Evolutionary conservation across 1,140 invertebrate species (phyloP).

Genomic region (Drosophila nebulosa): DNA sequence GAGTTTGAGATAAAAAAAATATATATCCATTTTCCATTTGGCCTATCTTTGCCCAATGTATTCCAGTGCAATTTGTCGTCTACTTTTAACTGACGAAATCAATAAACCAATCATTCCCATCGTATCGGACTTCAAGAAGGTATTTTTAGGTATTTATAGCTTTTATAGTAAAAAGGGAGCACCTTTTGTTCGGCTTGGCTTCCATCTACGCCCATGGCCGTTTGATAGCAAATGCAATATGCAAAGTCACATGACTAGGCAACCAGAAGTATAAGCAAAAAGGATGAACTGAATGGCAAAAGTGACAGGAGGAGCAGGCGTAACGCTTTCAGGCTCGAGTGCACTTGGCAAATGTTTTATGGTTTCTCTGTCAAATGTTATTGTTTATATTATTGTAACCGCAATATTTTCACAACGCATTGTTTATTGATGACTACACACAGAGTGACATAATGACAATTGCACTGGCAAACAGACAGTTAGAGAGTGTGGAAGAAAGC

Average conservation of each 20-base stretch:
- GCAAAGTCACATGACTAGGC: slow-evolving; percentile 19
- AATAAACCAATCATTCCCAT: too few relatives aligned
- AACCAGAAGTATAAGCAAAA: not conserved
- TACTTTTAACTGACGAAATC: too few relatives aligned
- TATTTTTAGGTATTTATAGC: too few relatives aligned
- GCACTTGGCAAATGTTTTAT: slow-evolving; percentile 39
- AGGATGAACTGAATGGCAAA: not conserved
- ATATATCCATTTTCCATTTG: too few relatives aligned
- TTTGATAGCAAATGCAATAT: slow-evolving; percentile 40
- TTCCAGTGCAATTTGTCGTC: too few relatives aligned
- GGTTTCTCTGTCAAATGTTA: slow-evolving; percentile 42
- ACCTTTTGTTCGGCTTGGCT: too few relatives aligned
- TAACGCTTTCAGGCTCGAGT: slow-evolving; percentile 14
- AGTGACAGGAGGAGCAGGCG: not conserved
- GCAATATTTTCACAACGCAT: slow-evolving; percentile 49
- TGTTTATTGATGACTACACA: slow-evolving; percentile 43
- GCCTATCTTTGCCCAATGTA: too few relatives aligned
- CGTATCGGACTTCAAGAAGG: too few relatives aligned
- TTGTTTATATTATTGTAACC: slow-evolving; percentile 53
- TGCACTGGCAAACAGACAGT: not conserved
- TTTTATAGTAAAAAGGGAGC: too few relatives aligned
- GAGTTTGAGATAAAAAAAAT: not conserved
- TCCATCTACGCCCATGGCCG: not conserved
- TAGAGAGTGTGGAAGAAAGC: slow-evolving; percentile 6
- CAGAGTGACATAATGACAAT: slow-evolving; percentile 17